phyloP scores from a whole-genome alignment of 2,888 invertebrate genomes.

The Heteromurus nitidus region DNA sequence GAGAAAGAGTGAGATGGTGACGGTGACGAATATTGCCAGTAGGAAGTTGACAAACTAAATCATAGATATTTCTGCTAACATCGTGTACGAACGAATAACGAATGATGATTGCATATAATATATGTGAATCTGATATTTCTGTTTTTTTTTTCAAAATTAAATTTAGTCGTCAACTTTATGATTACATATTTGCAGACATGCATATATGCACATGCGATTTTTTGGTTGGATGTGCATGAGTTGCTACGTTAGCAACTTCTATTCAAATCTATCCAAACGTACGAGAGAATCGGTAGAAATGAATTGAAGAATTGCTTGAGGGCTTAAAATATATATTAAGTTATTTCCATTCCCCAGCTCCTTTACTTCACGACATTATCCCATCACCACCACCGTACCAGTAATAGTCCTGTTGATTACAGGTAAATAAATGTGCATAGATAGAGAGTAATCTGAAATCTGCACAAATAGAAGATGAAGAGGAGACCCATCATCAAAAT shows the following conservation, averaged over 20 bases:
- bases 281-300: not conserved
- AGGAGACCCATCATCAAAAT: too few relatives aligned
- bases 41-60: too few relatives aligned
- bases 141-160: not conserved
- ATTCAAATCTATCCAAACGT: slow-evolving; percentile 42
- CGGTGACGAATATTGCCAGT: too few relatives aligned
- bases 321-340: not conserved
- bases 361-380: too few relatives aligned
- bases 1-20: too few relatives aligned
- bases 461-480: too few relatives aligned
- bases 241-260: slow-evolving; percentile 46
- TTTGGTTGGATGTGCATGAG: slow-evolving; percentile 51
- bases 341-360: not conserved
- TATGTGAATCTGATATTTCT: too few relatives aligned
- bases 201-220: not conserved
- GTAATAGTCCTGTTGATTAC: not conserved
- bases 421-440: not conserved
- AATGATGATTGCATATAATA: too few relatives aligned
- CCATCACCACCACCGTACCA: too few relatives aligned
- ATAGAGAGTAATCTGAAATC: not conserved
- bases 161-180: not conserved
- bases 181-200: not conserved
- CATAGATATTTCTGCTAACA: too few relatives aligned
- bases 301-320: not conserved
- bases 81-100: too few relatives aligned